Base-by-base conservation (phyloP, 1,140 invertebrate species). In the Neoseiulus cucumeris region DNA sequence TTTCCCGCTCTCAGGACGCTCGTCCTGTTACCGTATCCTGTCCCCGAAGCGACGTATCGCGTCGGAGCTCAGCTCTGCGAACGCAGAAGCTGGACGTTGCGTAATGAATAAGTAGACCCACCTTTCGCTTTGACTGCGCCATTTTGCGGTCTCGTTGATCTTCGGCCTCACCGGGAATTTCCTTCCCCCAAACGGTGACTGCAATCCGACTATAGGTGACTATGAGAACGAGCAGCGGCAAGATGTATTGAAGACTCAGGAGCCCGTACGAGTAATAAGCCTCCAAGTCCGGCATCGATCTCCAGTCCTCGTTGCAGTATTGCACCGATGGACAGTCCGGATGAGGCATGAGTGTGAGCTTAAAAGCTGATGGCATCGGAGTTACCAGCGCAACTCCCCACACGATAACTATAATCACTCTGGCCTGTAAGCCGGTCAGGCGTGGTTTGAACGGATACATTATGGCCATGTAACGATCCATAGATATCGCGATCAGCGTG, bases 131-230 rank as follows among this genome's bases (percentile, higher is more conserved):
- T 0, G 87, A 89, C 66, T 83, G 81, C 1, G 87, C 87, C 78
- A 92, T 85, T 64, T 87, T 78, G 69, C 83, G 81, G 76, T 92
- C 87, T 42, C 89, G 75, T 17, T 80, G 80, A 69, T 85, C 84
- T 73, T 91, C 83, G 0, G 88, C 87, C 75, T 91, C 88, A 0
- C 88, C 89, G 0, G 87, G 89, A 1, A 85, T 83, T 44, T 82
- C 79, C 71, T 89, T 87, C 7, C 87, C 87, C 90, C 90, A 94
- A 14, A 94, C 87, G 7, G 86, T 85, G 12, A 87, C 77, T 0
- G 84, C 87, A 45, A 95, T 93, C 47, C 86, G 80, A 0, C 84
- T 82, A 72, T 95, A 95, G 0, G 89, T 91, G 73, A 87, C 87
- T 18, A 91, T 76, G 1, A 95, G 80, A n/a, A 91, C 86, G 2